Evolutionary conservation across 37 sponge, comb jelly and placozoan genomes (phyloP), one percentile per base, ranked within the genome.

Genomic region (Axinella damicornis): DNA sequence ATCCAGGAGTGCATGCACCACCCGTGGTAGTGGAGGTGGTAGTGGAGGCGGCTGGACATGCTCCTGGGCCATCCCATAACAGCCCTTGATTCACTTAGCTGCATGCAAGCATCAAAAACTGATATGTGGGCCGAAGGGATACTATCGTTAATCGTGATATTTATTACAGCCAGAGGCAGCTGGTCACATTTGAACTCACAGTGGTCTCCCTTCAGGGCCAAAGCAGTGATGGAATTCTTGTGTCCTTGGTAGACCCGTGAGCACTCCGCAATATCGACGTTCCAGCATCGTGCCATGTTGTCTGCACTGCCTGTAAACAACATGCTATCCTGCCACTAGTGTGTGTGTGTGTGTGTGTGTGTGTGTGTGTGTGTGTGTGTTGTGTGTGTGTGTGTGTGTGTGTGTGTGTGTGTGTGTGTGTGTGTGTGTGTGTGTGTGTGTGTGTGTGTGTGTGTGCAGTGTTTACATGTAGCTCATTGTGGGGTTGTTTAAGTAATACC

Each of bases 281-380:
- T 37, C 89, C 89, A 88, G 60, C 89, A 68, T 57, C 83, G 34
- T 20, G 61, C 69, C 54, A 65, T 81, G 35, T 33, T 54, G 71
- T 88, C 89, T 39, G 84, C 89, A 77, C 89, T 88, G 6, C 89
- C 89, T 36, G 89, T 83, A 35, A 88, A 58, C n/a, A 88, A 69
- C 57, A 46, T 4, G 4, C 9, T 46, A 46, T 67, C 69, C 69
- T 25, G 19, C 35, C 20, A 67, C 46, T 46, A 9, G 46, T 46
- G 46, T 46, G 46, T 62, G 40, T 62, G 37, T 54, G 22, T 37
- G 38, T 16, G 11, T 54, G 56, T 40, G 40, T 65, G 66, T 38
- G 28, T 79, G 67, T 79, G 67, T 78, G 78, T 78, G 65, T 78
- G 78, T 62, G 25, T 78, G 78, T 78, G 79, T 65, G 52, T 40